These are phyloP conservation scores for Suricata suricatta DNA, from an alignment of 2,113 vertebrate species.

Conservation along the genomic window DNA sequence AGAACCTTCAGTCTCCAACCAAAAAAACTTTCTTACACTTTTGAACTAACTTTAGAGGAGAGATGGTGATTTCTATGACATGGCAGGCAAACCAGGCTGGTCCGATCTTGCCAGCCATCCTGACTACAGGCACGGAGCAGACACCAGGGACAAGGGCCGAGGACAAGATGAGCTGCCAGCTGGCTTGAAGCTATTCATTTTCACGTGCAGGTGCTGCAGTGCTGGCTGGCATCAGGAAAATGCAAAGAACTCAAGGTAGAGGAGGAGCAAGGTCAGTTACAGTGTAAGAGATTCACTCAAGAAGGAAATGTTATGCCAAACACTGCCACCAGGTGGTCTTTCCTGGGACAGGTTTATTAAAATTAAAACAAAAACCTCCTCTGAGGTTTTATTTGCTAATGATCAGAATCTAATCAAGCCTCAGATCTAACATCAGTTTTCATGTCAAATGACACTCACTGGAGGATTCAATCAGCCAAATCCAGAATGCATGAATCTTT, in stretches of 20 bases:
- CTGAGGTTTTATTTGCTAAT: neutral
- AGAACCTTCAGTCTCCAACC: neutral
- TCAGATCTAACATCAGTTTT: neutral
- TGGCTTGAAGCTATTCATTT: neutral
- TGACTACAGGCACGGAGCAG: rapidly evolving
- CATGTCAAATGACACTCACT: neutral
- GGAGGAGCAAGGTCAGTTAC: neutral
- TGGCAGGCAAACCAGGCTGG: neutral
- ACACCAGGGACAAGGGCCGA: neutral
- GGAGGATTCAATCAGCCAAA: neutral
- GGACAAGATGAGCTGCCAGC: neutral
- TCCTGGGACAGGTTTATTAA: neutral
- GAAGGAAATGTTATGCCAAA: neutral
- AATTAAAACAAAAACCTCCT: neutral
- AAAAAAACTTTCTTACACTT: neutral
- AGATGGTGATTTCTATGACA: neutral
- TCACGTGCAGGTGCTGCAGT: rapidly evolving
- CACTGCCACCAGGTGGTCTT: conserved; percentile 53
- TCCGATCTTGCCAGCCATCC: neutral
- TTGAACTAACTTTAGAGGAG: neutral
- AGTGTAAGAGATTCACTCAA: rapidly evolving
- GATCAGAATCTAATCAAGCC: neutral
- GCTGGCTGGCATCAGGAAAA: neutral
- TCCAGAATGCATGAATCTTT: neutral
- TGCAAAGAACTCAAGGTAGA: neutral